Conservation (phyloP, 2,113 vertebrate species). For the Rutilus rutilus region DNA sequence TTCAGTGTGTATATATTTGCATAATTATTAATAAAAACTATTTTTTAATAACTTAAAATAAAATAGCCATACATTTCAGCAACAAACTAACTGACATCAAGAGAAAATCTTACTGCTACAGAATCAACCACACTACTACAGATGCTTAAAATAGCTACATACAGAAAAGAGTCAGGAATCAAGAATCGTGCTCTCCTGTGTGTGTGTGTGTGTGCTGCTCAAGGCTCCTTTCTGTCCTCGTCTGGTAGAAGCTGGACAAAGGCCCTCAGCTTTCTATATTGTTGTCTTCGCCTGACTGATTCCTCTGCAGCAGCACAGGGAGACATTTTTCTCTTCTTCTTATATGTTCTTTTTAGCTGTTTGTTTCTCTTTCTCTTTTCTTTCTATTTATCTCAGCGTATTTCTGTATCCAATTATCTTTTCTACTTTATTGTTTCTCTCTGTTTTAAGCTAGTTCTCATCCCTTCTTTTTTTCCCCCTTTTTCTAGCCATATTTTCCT, state of each 20-base stretch:
- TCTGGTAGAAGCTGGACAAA: slow-evolving; percentile 8
- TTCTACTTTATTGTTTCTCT: background rate
- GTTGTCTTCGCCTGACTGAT: slow-evolving; percentile 8
- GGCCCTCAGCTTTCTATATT: slow-evolving; percentile 9
- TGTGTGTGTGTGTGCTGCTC: background rate
- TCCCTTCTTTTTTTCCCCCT: background rate
- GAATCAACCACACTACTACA: background rate
- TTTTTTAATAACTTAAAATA: background rate
- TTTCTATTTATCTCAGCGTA: background rate
- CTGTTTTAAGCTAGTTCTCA: background rate
- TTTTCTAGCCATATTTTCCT: background rate
- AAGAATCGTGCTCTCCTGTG: background rate
- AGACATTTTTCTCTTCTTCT: background rate
- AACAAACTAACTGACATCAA: background rate
- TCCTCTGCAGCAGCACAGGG: slow-evolving; percentile 8
- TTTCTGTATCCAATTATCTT: background rate
- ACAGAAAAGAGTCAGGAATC: slow-evolving; percentile 1
- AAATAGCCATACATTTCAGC: background rate
- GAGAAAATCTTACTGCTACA: background rate
- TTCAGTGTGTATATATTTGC: background rate
- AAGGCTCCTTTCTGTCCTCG: slow-evolving; percentile 30
- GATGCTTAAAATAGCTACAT: slow-evolving; percentile 13
- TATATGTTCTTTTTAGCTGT: slow-evolving; percentile 10
- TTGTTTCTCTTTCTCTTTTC: background rate
- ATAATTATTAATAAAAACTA: background rate